These are phyloP conservation scores for Brachystomella parvula DNA, from an alignment of 1,140 invertebrate genomes.

Conservation along the genomic window DNA sequence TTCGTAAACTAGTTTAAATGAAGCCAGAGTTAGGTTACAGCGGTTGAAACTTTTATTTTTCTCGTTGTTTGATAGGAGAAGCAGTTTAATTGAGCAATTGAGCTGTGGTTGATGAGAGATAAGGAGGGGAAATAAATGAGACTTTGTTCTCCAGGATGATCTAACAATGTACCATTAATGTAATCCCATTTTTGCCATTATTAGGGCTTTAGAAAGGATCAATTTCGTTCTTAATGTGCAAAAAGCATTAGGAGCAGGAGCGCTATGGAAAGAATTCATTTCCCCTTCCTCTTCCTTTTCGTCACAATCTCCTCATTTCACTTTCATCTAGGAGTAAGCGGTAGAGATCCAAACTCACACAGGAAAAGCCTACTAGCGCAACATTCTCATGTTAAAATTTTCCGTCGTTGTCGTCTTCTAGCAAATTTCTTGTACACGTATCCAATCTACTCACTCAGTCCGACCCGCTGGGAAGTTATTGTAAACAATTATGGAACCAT, in stretches of 20 bases:
- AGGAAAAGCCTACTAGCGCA: too few relatives aligned
- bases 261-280: neutral
- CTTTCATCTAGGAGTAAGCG: neutral
- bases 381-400: too few relatives aligned
- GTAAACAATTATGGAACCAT: too few relatives aligned
- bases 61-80: neutral
- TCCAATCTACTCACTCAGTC: too few relatives aligned
- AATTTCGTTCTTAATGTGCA: conserved; percentile 5
- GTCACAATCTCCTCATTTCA: too few relatives aligned
- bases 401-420: too few relatives aligned
- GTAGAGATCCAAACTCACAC: too few relatives aligned
- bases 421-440: too few relatives aligned
- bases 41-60: neutral
- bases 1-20: neutral
- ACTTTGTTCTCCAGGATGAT: neutral
- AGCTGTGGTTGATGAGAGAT: neutral
- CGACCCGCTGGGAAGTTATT: too few relatives aligned
- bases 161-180: neutral
- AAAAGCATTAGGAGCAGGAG: neutral
- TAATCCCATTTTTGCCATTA: conserved; percentile 12
- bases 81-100: neutral
- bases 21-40: too few relatives aligned
- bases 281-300: neutral
- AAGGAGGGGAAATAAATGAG: neutral
- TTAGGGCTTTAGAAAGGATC: neutral